Evolutionary conservation across 2,797 vertebrate genomes (phyloP).

Genomic region (Anguilla obscura): DNA sequence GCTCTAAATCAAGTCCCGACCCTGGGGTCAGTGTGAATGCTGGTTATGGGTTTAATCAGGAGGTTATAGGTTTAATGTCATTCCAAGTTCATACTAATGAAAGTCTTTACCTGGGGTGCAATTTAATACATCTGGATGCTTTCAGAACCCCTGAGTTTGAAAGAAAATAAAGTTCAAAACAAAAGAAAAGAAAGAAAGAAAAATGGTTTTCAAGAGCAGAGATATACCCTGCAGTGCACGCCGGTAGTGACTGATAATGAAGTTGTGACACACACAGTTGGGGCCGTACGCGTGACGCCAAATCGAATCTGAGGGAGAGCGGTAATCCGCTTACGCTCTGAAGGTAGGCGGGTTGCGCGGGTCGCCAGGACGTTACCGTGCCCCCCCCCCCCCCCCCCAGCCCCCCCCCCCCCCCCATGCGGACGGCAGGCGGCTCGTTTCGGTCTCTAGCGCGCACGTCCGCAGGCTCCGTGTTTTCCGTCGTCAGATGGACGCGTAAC

Average conservation of each 20-base stretch:
- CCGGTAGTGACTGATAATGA: conserved; percentile 50
- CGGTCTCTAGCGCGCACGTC: neutral
- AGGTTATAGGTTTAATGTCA: neutral
- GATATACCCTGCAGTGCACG: conserved; percentile 33
- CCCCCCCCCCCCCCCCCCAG: neutral
- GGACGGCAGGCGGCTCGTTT: neutral
- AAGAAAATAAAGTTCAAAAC: neutral
- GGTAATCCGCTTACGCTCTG: conserved; percentile 55
- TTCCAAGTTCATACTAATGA: neutral
- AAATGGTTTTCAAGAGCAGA: conserved; percentile 35
- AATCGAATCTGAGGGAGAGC: conserved; percentile 56
- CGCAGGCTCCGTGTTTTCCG: conserved; percentile 49
- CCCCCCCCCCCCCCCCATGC: neutral
- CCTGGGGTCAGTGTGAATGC: neutral
- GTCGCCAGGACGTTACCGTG: neutral
- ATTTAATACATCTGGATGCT: neutral
- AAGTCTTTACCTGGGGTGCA: neutral
- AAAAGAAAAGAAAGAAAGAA: neutral
- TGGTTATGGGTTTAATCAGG: conserved; percentile 11
- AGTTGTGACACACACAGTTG: conserved; percentile 48
- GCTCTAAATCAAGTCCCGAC: neutral
- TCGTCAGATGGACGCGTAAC: conserved; percentile 61
- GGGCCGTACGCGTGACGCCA: conserved; percentile 42
- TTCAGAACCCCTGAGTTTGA: neutral
- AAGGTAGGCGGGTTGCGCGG: conserved; percentile 30